Base-by-base conservation (phyloP, 2,113 vertebrate species). In the Callipepla squamata region DNA sequence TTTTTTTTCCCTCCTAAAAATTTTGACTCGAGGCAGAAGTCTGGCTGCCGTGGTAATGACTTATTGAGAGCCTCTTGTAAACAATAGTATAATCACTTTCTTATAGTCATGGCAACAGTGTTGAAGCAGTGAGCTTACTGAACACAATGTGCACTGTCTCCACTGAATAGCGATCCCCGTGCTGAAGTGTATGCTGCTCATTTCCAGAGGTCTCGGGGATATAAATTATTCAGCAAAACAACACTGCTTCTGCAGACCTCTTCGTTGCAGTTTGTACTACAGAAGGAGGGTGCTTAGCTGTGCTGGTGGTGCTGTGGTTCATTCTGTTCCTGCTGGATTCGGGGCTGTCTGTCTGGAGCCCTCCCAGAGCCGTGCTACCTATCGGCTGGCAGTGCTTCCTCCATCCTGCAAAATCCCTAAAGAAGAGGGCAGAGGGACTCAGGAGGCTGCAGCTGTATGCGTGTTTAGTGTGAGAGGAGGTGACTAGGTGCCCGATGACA, bases 181-280 rank as follows among this genome's bases (percentile, higher is more conserved):
- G 6, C 88, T 85, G 74, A 93, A 77, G 86, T 80, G 57, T 82
- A 42, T 75, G 48, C 85, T 96, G 93, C 84, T 96, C 90, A 87
- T 97, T 96, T 97, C 78, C 90, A 87, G 92, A 92, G 73, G 67
- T 65, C 93, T 96, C 9, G 0, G 72, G 87, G 84, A 89, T 87
- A 86, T 95, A 80, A 83, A 94, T 96, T 96, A 92, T 90, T 74
- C 95, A 96, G 86, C 92, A 97, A 84, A 89, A 95, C 93, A 95
- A 45, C 85, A 13, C 74, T 87, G 63, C 89, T 84, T 83, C 68
- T 76, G 91, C 89, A 75, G 90, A 63, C 7, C 2, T 76, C 89
- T 96, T 86, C 9, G 6, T 51, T 58, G 40, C 50, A 11, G 48
- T 82, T 81, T 79, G 57, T 72, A 50, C 78, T 21, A 74, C 67